A percentile compares a stretch with the other conserved stretches of the same genome.
phyloP scores from a whole-genome alignment of 2,888 invertebrate species.

The Athripsodes cinereus region DNA sequence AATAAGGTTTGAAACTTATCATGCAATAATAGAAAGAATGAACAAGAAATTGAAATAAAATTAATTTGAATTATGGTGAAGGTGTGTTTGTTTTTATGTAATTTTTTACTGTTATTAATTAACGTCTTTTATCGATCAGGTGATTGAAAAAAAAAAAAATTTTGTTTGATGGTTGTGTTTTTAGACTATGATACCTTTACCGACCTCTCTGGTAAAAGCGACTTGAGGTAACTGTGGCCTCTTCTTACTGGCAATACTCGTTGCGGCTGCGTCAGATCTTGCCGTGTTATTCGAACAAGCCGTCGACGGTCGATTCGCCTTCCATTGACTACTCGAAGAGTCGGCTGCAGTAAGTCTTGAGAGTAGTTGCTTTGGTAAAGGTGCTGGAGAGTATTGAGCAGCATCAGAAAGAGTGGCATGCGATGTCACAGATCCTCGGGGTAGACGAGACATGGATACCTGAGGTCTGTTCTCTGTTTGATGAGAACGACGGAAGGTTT shows the following conservation, averaged over 20 bases:
- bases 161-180: neutral
- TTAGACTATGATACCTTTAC: constrained; percentile 80
- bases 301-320: constrained; percentile 52
- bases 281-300: constrained; percentile 65
- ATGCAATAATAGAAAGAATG: too few relatives aligned
- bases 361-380: constrained; percentile 8
- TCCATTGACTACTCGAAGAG: constrained; percentile 2
- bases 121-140: too few relatives aligned
- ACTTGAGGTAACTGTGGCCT: constrained; percentile 73
- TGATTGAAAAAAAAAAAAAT: neutral
- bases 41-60: too few relatives aligned
- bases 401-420: constrained; percentile 28
- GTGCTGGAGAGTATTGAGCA: constrained; percentile 28
- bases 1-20: too few relatives aligned
- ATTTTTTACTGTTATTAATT: too few relatives aligned
- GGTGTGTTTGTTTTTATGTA: too few relatives aligned
- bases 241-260: constrained; percentile 41
- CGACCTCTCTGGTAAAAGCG: constrained; percentile 87
- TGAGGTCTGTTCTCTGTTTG: constrained; percentile 33
- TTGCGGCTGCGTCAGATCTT: constrained; percentile 48
- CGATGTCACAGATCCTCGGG: constrained; percentile 41
- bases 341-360: constrained; percentile 2
- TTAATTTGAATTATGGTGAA: too few relatives aligned
- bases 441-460: constrained; percentile 38
- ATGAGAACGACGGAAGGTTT: constrained; percentile 61